Percentiles rank a stretch among this genome's conserved stretches.
Conservation (phyloP, 2,797 vertebrate species). For the Macroramphosus scolopax region DNA sequence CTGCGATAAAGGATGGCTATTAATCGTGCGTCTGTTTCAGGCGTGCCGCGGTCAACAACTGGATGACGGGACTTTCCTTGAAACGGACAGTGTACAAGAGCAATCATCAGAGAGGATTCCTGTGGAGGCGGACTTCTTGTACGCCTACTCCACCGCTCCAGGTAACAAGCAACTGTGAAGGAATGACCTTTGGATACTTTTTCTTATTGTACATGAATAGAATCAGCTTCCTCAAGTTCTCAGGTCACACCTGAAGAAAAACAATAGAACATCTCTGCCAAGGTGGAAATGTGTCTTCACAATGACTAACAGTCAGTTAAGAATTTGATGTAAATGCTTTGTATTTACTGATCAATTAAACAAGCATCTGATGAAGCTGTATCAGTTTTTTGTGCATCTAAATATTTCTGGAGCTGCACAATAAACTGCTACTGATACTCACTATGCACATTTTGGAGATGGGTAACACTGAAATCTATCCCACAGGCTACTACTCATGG, state of each 20-base stretch:
- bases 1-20: no score
- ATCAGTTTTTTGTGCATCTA: background rate
- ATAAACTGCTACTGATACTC: background rate
- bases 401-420: background rate
- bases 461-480: background rate
- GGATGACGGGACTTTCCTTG: conserved; percentile 72
- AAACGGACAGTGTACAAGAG: conserved; percentile 71
- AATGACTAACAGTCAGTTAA: no score
- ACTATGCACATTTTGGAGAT: background rate
- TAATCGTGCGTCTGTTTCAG: conserved; percentile 53
- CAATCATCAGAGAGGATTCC: conserved; percentile 81
- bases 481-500: conserved; percentile 90
- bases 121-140: conserved; percentile 92
- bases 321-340: no score
- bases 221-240: no score
- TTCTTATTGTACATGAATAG: no score
- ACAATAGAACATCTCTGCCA: no score
- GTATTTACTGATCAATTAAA: no score
- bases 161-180: conserved; percentile 66
- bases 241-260: background rate
- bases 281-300: no score
- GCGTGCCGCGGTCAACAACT: conserved; percentile 85
- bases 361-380: background rate
- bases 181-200: background rate
- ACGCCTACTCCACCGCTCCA: conserved; percentile 89